Evolutionary conservation across 2,797 vertebrate species (phyloP).

Genomic region (Melanotaenia pygmaea): DNA sequence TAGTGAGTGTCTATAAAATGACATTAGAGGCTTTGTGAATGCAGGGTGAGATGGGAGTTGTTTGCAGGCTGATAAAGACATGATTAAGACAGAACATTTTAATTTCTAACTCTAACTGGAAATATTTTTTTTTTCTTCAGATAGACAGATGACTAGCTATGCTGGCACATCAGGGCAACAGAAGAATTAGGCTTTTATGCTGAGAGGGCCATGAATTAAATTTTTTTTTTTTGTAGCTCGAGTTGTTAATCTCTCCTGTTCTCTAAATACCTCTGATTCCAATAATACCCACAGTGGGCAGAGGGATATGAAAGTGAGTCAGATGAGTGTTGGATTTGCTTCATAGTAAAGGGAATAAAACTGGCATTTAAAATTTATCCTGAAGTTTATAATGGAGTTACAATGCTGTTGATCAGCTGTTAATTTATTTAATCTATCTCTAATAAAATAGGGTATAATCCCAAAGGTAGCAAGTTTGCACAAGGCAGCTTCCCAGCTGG

Average conservation of each 20-base stretch:
- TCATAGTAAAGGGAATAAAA: background rate
- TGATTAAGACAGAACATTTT: constrained; percentile 49
- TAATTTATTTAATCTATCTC: background rate
- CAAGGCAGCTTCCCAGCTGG: background rate
- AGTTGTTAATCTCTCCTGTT: constrained; percentile 38
- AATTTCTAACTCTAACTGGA: constrained; percentile 32
- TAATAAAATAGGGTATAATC: background rate
- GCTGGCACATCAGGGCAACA: constrained; percentile 30
- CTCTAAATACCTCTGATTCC: constrained; percentile 33
- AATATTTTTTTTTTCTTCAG: background rate
- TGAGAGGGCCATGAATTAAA: constrained; percentile 21
- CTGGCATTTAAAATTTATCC: constrained; percentile 11
- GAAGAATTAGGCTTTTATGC: constrained; percentile 40
- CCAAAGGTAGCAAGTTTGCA: background rate
- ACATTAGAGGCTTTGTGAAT: constrained; percentile 35
- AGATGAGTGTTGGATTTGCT: background rate
- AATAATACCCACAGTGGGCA: constrained; percentile 15
- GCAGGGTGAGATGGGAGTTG: constrained; percentile 22
- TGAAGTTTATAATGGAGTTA: background rate
- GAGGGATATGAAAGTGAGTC: constrained; percentile 9
- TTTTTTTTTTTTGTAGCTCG: constrained; percentile 11
- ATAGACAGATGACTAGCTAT: constrained; percentile 37
- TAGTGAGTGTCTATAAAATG: constrained; percentile 25
- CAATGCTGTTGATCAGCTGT: background rate
- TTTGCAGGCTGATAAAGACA: constrained; percentile 48